Percentiles rank a stretch among this genome's conserved stretches.
Conservation (phyloP, 2,888 invertebrate genomes). For the Eristalis intricaria region DNA sequence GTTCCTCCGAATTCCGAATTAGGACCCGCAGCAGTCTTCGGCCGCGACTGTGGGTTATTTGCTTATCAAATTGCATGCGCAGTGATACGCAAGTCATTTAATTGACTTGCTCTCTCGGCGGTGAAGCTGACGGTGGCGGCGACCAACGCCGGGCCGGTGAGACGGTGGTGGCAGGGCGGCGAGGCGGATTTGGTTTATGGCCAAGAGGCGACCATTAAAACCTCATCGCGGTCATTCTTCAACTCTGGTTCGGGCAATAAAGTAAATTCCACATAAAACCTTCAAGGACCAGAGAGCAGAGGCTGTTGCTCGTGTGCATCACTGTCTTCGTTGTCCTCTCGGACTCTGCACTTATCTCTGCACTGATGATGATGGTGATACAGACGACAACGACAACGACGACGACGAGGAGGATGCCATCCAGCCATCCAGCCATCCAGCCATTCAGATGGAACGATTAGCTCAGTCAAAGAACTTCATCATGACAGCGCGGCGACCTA, state of each 20-base stretch:
- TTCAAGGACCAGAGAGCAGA: conserved; percentile 32
- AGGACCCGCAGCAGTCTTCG: neutral
- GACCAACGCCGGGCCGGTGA: neutral
- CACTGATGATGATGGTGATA: conserved; percentile 8
- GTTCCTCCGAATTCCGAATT: conserved; percentile 14
- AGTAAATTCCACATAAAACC: conserved; percentile 48
- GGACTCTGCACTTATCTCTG: conserved; percentile 43
- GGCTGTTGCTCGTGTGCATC: neutral
- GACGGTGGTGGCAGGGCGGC: neutral
- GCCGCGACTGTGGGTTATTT: conserved; percentile 57
- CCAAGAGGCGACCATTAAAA: conserved; percentile 47
- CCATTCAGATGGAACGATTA: conserved; percentile 47
- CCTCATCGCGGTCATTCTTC: conserved; percentile 51
- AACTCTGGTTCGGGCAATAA: conserved; percentile 25
- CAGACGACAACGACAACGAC: conserved; percentile 12
- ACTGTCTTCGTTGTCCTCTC: conserved; percentile 10
- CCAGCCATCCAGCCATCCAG: conserved; percentile 4
- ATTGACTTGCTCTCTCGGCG: conserved; percentile 43
- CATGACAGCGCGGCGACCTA: conserved; percentile 26
- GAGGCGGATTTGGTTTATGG: conserved; percentile 8
- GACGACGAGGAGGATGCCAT: conserved; percentile 42
- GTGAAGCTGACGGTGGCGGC: neutral
- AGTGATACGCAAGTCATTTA: conserved; percentile 62
- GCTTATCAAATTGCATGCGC: conserved; percentile 66
- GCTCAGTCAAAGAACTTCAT: conserved; percentile 21